Evolutionary conservation across 2,113 vertebrate genomes (phyloP).

Genomic region (Notechis scutatus): DNA sequence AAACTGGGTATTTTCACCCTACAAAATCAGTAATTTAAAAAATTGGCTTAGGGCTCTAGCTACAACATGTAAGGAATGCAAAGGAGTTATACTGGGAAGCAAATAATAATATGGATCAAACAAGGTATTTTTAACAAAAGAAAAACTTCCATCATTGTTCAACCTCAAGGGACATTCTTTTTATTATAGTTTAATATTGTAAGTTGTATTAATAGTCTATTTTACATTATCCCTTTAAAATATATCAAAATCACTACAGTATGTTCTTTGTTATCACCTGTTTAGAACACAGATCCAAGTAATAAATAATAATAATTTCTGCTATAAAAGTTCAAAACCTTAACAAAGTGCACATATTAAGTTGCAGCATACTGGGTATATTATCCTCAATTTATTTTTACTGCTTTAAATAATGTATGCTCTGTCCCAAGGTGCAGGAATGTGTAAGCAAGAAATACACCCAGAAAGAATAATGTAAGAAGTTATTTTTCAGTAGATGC

Average conservation of each 20-base stretch:
- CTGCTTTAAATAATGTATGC: not conserved
- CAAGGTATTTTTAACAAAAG: not conserved
- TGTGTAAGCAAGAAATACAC: not conserved
- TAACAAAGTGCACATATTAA: not conserved
- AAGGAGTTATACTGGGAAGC: not conserved
- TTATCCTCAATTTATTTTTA: not conserved
- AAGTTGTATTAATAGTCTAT: not conserved
- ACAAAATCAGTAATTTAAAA: not conserved
- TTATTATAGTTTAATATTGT: not conserved
- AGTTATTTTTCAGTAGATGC: constrained; percentile 27
- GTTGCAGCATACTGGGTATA: not conserved
- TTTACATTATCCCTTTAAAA: not conserved
- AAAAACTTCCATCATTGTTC: not conserved
- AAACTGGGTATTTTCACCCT: not conserved
- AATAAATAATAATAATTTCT: constrained; percentile 3
- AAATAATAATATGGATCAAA: not conserved
- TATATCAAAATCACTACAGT: constrained; percentile 6
- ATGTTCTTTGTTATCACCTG: not conserved
- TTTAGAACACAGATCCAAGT: not conserved
- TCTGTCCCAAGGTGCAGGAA: not conserved
- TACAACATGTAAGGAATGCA: not conserved
- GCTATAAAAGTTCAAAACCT: not conserved
- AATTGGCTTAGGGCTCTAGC: not conserved
- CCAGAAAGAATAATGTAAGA: constrained; percentile 23
- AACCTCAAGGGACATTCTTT: not conserved